Conservation (phyloP, 2,888 invertebrate species). For the Eulithis testata region DNA sequence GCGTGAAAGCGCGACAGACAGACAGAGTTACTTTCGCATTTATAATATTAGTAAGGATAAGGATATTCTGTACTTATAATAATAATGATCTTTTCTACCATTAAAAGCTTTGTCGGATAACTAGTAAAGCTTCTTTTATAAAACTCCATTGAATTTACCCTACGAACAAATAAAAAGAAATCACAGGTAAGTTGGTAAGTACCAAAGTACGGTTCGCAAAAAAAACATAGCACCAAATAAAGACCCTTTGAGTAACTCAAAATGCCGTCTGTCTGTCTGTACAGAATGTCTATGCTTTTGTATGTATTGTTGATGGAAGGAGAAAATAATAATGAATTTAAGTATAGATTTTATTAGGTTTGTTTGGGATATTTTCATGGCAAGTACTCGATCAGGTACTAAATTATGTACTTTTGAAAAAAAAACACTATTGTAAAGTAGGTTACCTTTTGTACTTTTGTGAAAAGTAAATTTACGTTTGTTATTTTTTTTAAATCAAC, state of each 20-base stretch:
- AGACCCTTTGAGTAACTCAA: slow-evolving; percentile 28
- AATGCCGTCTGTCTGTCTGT: slow-evolving; percentile 27
- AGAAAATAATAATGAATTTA: slow-evolving; percentile 17
- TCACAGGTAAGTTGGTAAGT: slow-evolving; percentile 14
- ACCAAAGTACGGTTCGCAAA: slow-evolving; percentile 37
- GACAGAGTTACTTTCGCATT: too few relatives aligned
- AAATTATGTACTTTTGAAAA: neutral
- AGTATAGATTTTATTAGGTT: slow-evolving; percentile 10
- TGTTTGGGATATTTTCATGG: slow-evolving; percentile 8
- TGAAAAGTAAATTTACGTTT: too few relatives aligned
- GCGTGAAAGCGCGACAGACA: too few relatives aligned
- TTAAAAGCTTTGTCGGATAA: slow-evolving; percentile 9
- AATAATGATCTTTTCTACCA: neutral
- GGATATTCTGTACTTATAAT: too few relatives aligned
- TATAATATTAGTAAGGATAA: too few relatives aligned
- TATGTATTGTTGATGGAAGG: slow-evolving; percentile 19
- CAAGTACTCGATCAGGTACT: neutral
- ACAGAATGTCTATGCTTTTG: slow-evolving; percentile 41
- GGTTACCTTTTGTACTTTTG: too few relatives aligned
- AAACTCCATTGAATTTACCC: slow-evolving; percentile 19
- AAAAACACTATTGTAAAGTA: neutral
- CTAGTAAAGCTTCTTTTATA: slow-evolving; percentile 5
- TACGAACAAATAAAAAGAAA: slow-evolving; percentile 18
- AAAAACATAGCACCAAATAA: slow-evolving; percentile 34
- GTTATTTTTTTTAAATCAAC: too few relatives aligned